Percentiles rank a stretch among this genome's conserved stretches.
Conservation (phyloP, 2,113 vertebrate species). For the Paradoxurus hermaphroditus region DNA sequence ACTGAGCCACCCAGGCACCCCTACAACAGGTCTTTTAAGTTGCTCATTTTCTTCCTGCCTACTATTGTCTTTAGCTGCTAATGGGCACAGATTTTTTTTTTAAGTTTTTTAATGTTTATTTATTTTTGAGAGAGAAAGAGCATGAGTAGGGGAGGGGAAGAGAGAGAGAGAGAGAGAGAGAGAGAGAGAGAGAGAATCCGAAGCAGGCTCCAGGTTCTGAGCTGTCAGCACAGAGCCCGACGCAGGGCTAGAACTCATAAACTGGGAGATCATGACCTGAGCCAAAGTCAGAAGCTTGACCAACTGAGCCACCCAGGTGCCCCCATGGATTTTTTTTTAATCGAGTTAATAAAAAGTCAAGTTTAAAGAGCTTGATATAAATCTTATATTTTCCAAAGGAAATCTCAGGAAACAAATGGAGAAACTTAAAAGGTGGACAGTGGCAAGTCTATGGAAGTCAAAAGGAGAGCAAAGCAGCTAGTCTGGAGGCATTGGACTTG, state of each 20-base stretch:
- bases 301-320: no score
- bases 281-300: no score
- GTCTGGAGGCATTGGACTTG: not conserved
- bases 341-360: constrained; percentile 6
- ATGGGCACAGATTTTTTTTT: not conserved
- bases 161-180: no score
- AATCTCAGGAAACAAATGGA: not conserved
- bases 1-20: no score
- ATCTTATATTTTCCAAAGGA: constrained; percentile 53
- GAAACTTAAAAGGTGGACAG: not conserved
- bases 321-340: constrained; percentile 9
- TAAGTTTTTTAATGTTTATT: no score
- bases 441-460: not conserved
- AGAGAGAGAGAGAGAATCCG: no score
- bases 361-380: constrained; percentile 67
- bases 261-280: no score
- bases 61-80: constrained; percentile 17
- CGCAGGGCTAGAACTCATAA: no score
- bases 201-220: no score
- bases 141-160: no score
- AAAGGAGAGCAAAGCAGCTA: not conserved
- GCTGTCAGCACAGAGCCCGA: no score
- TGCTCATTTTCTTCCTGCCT: constrained; percentile 8
- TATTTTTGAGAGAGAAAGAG: no score
- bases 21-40: constrained; percentile 63